Base-by-base conservation (phyloP, 1,140 invertebrate species). In the Ceratina australensis region DNA sequence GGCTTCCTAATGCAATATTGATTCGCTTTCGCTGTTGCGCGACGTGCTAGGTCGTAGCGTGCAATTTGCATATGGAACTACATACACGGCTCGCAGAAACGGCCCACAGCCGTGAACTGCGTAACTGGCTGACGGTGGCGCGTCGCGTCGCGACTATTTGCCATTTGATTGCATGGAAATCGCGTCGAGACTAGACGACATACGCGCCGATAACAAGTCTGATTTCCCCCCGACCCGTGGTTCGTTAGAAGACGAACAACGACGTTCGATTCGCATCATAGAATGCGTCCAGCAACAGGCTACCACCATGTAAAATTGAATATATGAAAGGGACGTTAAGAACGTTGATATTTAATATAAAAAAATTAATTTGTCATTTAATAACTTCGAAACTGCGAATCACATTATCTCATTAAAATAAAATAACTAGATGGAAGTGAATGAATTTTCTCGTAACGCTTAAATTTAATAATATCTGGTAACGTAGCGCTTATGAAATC, bases 21-120 rank as follows among this genome's bases (percentile, higher is more conserved):
- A 86, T 86, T 86, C 77, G 82, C 86, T 87, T 73, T 77, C 54
- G 60, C 52, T 42, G 33, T 42, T 52, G 56, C 72, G 57, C 80
- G 61, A 63, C 69, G 74, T 78, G 78, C 67, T 59, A 47, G 76
- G 57, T 72, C 63, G 76, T 73, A 59, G 63, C 76, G 65, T 72
- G 78, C 73, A 85, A 86, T 86, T 86, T 86, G 83, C 84, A 85
- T 86, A 82, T 71, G 79, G 79, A 84, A 85, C 81, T 85, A 84
- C 80, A 75, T 85, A 84, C 80, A 75, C 60, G 68, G 75, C 63
- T 54, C 59, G 60, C 71, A 63, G 66, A 78, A 63, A 66, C 68
- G 61, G 54, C 64, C 42, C 61, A 66, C 52, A 54, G 15, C 22
- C 75, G 52, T 69, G 33, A 10, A 10, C 33, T 42, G 33, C 76